phyloP scores from a whole-genome alignment of 2,888 invertebrate genomes.

The Limulus polyphemus region DNA sequence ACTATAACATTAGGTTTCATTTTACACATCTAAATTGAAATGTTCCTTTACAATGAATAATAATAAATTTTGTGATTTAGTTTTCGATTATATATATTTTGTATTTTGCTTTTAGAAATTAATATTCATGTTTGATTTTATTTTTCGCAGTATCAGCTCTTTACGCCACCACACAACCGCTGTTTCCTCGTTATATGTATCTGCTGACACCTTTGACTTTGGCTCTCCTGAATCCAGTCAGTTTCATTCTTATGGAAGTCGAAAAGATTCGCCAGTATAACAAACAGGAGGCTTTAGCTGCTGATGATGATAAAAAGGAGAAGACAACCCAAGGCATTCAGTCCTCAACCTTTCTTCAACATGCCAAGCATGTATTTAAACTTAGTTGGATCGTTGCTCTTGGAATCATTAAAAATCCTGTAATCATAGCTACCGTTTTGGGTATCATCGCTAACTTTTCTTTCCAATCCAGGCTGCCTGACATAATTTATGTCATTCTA shows the following conservation, averaged over 20 bases:
- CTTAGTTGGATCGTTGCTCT: conserved; percentile 33
- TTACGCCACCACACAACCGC: conserved; percentile 69
- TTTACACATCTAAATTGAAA: no score
- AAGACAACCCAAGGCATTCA: background rate
- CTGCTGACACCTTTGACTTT: conserved; percentile 86
- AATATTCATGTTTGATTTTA: no score
- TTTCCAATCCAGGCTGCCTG: conserved; percentile 64
- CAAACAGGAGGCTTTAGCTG: conserved; percentile 22
- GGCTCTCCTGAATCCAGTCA: conserved; percentile 79
- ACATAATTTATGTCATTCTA: conserved; percentile 58
- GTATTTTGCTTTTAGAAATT: no score
- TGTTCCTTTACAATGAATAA: no score
- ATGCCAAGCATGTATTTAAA: background rate
- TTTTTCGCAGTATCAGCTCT: conserved; percentile 62
- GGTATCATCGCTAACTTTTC: conserved; percentile 72
- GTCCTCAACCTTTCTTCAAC: background rate
- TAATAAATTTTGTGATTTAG: no score
- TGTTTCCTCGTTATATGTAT: conserved; percentile 78
- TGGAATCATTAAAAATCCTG: conserved; percentile 71
- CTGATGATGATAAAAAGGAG: conserved; percentile 25
- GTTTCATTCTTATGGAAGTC: conserved; percentile 77
- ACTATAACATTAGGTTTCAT: no score
- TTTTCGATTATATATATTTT: no score
- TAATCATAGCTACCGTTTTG: conserved; percentile 78
- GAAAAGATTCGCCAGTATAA: conserved; percentile 37